Evolutionary conservation across 2,797 vertebrate genomes (phyloP).

Genomic region (Silurus aristotelis): DNA sequence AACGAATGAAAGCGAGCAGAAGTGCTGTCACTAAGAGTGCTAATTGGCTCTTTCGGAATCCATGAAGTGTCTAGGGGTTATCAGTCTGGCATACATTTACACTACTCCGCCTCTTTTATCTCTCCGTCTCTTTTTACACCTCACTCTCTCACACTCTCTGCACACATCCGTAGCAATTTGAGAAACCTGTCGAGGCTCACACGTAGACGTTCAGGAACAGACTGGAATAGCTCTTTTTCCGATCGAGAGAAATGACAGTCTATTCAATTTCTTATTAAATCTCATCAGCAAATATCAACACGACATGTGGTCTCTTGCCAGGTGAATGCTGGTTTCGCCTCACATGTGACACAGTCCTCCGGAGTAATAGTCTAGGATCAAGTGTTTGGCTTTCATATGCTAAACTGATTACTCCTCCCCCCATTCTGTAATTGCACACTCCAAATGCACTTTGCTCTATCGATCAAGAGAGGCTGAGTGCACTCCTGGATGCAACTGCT

Average conservation of each 20-base stretch:
- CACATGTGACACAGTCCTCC: not conserved
- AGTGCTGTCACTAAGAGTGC: slow-evolving; percentile 43
- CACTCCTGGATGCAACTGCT: not conserved
- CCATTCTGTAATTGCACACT: slow-evolving; percentile 12
- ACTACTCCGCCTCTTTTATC: slow-evolving; percentile 24
- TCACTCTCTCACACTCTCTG: not conserved
- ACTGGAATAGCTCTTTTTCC: not conserved
- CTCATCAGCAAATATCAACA: not conserved
- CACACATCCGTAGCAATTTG: not conserved
- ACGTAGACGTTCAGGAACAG: not conserved
- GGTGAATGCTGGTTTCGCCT: not conserved
- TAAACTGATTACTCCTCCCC: slow-evolving; percentile 30
- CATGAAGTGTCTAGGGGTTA: slow-evolving; percentile 43
- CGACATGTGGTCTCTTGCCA: not conserved
- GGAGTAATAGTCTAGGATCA: slow-evolving; percentile 19
- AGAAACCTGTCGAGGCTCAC: not conserved
- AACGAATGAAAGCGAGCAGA: slow-evolving; percentile 12
- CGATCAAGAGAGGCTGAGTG: slow-evolving; percentile 29
- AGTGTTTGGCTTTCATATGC: slow-evolving; percentile 22
- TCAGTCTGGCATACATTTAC: slow-evolving; percentile 48
- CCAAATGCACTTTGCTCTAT: slow-evolving; percentile 39
- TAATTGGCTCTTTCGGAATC: slow-evolving; percentile 53
- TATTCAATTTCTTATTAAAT: not conserved
- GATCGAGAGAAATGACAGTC: not conserved
- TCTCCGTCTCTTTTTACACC: not conserved